Base-by-base conservation (phyloP, 2,888 invertebrate species). In the Tetragonisca angustula region DNA sequence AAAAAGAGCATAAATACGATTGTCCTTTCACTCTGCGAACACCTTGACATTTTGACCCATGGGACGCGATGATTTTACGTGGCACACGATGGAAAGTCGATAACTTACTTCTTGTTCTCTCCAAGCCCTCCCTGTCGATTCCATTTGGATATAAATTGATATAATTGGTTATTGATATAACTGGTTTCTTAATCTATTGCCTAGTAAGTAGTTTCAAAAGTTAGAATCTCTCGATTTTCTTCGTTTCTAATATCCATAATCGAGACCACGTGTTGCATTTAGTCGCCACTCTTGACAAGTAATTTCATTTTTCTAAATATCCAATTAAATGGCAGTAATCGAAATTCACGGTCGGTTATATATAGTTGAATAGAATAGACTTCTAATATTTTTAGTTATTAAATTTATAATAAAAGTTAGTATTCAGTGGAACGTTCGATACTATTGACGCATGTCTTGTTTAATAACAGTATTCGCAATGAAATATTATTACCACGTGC, bases 41-140 rank as follows among this genome's bases (percentile, higher is more conserved):
- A 85, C 90, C 90, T 90, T 90, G 90, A 90, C 90, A 90, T 90
- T 90, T 91, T 81, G 78, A 75, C 21, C 76, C 77, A 59, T 56
- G 69, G 21, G 64, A 73, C 64, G 24, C 64, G 76, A 74, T 52
- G 62, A 32, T 80, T 72, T 65, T 54, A 19, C 81, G 43, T 27
- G 36, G 50, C 61, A 56, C 43, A 71, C 36, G 76, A 83, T 83
- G 68, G 83, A 83, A 83, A 76, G 83, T 76, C 68, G 50, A 52
- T 62, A 61, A 68, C 56, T 68, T 68, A 54, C 69, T 76, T 67
- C 75, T 84, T 71, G 65, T 82, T 32, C 67, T 75, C 75, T 73
- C 65, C 65, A 73, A 6, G 68, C 56, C 36, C 83, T 74, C 61
- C 65, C 68, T 65, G 11, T 9, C 43, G 43, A 43, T 36, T 65